Percentiles rank a stretch among this genome's conserved stretches.
Evolutionary conservation across 1,140 invertebrate species (phyloP).

Genomic region (Philopotamus ludificatus): DNA sequence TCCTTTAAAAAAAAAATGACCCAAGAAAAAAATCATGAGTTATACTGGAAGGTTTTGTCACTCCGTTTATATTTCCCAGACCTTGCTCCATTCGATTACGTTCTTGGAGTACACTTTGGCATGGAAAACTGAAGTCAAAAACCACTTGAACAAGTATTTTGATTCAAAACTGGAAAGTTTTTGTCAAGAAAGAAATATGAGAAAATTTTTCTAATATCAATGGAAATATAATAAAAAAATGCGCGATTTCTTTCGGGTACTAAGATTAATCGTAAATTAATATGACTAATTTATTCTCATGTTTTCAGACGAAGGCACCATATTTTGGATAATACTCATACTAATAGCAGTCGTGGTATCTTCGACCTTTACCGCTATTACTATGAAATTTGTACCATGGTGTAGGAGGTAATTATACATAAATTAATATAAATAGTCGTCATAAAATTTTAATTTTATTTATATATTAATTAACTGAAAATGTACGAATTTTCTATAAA

Average conservation of each 20-base stretch:
- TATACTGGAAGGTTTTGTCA: too few relatives aligned
- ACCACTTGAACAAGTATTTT: too few relatives aligned
- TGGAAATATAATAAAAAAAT: background rate
- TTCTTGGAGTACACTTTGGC: too few relatives aligned
- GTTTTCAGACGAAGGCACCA: background rate
- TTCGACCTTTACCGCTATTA: constrained; percentile 6
- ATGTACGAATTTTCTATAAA: background rate
- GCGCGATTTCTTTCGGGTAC: background rate
- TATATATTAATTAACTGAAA: background rate
- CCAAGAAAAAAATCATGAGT: too few relatives aligned
- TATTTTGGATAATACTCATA: constrained; percentile 3
- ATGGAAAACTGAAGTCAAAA: too few relatives aligned
- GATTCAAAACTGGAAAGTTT: too few relatives aligned
- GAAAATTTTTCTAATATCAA: background rate
- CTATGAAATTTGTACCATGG: constrained; percentile 4
- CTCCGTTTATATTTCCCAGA: too few relatives aligned
- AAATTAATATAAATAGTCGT: background rate
- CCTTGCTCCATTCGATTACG: too few relatives aligned
- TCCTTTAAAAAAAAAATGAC: too few relatives aligned
- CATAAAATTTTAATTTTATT: background rate
- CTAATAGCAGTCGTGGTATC: constrained; percentile 6
- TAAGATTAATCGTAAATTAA: background rate
- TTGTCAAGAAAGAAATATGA: too few relatives aligned
- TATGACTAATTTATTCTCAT: background rate
- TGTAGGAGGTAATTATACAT: constrained; percentile 9